phyloP scores from a whole-genome alignment of 1,140 invertebrate species.

The Bactericera cockerelli region DNA sequence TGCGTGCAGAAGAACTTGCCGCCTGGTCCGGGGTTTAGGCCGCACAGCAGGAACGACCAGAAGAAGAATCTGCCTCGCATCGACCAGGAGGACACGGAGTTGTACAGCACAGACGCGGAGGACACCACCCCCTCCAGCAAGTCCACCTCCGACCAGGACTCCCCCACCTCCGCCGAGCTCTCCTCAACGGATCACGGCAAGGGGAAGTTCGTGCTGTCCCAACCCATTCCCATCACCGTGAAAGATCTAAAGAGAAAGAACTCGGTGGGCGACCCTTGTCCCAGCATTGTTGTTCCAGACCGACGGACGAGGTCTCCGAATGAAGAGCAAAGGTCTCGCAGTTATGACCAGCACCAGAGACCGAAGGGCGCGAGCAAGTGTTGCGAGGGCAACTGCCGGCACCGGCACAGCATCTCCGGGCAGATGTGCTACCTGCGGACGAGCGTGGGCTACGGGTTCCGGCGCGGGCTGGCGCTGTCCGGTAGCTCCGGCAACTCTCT shows the following conservation, averaged over 20 bases:
- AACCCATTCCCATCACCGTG: not conserved
- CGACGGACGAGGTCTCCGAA: conserved; percentile 26
- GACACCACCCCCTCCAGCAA: conserved; percentile 9
- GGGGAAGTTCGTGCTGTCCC: not conserved
- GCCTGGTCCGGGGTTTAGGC: conserved; percentile 81
- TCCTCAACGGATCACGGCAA: not conserved
- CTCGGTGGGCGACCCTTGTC: not conserved
- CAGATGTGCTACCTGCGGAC: conserved; percentile 83
- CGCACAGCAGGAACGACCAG: conserved; percentile 68
- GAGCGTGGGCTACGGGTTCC: conserved; percentile 45
- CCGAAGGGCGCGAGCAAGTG: not conserved
- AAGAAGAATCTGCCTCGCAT: conserved; percentile 13
- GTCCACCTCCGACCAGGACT: conserved; percentile 6
- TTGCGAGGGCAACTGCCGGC: conserved; percentile 33
- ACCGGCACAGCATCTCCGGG: conserved; percentile 83
- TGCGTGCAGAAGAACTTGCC: conserved; percentile 88
- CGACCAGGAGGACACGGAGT: conserved; percentile 17
- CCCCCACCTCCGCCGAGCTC: not conserved
- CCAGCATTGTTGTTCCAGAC: not conserved
- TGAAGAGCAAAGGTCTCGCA: conserved; percentile 40
- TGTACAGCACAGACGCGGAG: conserved; percentile 8
- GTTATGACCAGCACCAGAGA: conserved; percentile 39
- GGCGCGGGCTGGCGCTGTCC: conserved; percentile 10
- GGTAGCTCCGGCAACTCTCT: conserved; percentile 55
- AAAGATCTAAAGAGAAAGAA: conserved; percentile 2